These are phyloP conservation scores for Erythrocebus patas DNA, from an alignment of 2,113 vertebrate genomes.

Conservation along the genomic window DNA sequence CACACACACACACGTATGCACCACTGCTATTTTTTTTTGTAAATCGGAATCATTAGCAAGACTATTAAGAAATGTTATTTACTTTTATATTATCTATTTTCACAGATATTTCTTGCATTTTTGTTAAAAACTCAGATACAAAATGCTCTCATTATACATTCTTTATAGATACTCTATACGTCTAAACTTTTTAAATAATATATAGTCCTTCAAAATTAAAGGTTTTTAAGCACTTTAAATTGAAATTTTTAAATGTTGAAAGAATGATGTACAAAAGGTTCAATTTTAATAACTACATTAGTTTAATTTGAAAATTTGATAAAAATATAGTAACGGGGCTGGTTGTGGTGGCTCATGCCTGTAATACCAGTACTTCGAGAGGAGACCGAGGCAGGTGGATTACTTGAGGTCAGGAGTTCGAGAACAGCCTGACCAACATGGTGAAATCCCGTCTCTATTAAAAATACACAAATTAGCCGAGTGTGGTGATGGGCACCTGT, in stretches of 20 bases:
- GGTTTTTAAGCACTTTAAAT: neutral
- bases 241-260: neutral
- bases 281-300: constrained; percentile 1
- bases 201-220: neutral
- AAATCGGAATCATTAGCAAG: neutral
- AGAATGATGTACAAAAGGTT: neutral
- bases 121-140: neutral
- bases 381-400: no score
- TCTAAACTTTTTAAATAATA: neutral
- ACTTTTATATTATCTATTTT: neutral
- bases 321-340: neutral
- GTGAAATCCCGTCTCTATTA: no score
- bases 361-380: no score
- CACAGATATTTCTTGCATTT: neutral
- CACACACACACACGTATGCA: neutral
- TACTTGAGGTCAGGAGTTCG: no score
- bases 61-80: neutral
- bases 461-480: no score
- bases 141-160: neutral
- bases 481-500: no score
- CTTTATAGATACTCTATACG: neutral
- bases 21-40: neutral
- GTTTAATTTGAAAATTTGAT: neutral
- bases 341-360: no score
- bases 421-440: no score